phyloP scores from a whole-genome alignment of 2,888 invertebrate species.

The Morpho helenor region DNA sequence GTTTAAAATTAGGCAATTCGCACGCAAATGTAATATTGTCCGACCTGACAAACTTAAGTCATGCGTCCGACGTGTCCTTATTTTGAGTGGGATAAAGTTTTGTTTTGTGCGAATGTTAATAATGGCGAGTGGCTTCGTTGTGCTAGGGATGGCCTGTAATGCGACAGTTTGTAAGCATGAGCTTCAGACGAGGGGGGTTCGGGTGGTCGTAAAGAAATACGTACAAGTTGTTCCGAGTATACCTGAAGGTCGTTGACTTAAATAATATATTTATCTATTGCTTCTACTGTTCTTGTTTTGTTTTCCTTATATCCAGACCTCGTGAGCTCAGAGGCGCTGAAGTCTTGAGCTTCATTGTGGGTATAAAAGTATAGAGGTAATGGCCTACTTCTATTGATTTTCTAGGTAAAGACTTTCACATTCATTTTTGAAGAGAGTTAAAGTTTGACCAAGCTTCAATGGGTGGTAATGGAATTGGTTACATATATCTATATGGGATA shows the following conservation, averaged over 20 bases:
- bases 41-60: conserved; percentile 35
- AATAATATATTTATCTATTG: conserved; percentile 52
- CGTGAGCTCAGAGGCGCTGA: no score
- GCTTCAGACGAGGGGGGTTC: conserved; percentile 52
- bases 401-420: no score
- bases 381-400: no score
- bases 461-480: no score
- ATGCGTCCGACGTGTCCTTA: conserved; percentile 35
- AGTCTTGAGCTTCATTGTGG: no score
- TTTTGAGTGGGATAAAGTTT: conserved; percentile 39
- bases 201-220: conserved; percentile 65
- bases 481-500: no score
- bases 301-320: conserved; percentile 1
- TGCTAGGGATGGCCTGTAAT: conserved; percentile 68
- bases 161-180: conserved; percentile 79
- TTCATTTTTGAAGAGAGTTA: no score
- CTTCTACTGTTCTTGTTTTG: conserved; percentile 15
- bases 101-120: conserved; percentile 32
- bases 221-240: conserved; percentile 55
- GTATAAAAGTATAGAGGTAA: no score
- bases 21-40: conserved; percentile 37
- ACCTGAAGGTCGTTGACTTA: conserved; percentile 62
- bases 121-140: conserved; percentile 45
- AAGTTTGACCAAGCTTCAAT: no score
- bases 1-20: conserved; percentile 36